Percentiles rank a stretch among this genome's conserved stretches.
Conservation (phyloP, 2,113 vertebrate genomes). For the Balaenoptera acutorostrata region DNA sequence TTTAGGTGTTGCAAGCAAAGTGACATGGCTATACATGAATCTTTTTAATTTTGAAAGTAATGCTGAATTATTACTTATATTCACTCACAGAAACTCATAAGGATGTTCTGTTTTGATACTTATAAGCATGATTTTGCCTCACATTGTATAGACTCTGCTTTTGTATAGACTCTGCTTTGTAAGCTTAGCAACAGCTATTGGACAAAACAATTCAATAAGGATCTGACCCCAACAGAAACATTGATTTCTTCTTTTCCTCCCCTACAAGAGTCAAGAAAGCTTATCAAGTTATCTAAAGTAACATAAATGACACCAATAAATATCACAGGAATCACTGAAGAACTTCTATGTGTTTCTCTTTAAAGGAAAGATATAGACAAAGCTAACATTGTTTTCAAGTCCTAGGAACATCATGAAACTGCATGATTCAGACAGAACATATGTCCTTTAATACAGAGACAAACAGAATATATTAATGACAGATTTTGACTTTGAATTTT, state of each 20-base stretch:
- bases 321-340: background rate
- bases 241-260: background rate
- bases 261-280: conserved; percentile 4
- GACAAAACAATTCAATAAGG: conserved; percentile 22
- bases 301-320: background rate
- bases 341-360: background rate
- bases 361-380: background rate
- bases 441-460: background rate
- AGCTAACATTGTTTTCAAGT: background rate
- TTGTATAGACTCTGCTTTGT: background rate
- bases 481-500: conserved; percentile 44
- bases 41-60: conserved; percentile 16
- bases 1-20: background rate
- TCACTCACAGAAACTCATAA: background rate
- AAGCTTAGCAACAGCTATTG: background rate
- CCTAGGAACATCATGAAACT: conserved; percentile 29
- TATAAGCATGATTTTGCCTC: background rate
- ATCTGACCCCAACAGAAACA: conserved; percentile 2
- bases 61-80: background rate
- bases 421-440: conserved; percentile 43
- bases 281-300: conserved; percentile 23
- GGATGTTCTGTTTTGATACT: background rate
- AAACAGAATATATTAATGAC: conserved; percentile 46
- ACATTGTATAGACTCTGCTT: background rate
- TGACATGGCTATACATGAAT: background rate